Evolutionary conservation across 2,888 invertebrate species (phyloP), one percentile per base, ranked within the genome.

Genomic region (Toxonevra muliebris): DNA sequence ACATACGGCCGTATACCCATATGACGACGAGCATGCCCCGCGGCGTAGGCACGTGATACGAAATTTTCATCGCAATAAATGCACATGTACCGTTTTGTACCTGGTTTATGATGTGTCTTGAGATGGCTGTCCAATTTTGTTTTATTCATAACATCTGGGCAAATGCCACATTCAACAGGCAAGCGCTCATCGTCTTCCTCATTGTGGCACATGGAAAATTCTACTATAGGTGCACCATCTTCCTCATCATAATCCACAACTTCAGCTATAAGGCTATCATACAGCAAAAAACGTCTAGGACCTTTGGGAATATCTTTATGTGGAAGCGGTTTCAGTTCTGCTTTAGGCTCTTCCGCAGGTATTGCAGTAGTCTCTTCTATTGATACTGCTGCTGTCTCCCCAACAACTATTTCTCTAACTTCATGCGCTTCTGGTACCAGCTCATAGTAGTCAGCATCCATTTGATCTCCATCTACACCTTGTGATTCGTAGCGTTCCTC

Each of bases 1-100:
- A 82, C 82, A 65, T 82, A 82, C 4, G 82, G 82, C 0, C 82
- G 73, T 55, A 82, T 82, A 54, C 82, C 82, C 80, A 82, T 82
- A 63, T 82, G 82, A 0, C 82, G 79, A 0, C 82, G 77, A 0
- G 82, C 79, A 65, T 82, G 82, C 0, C 82, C 82, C 1, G 82
- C 82, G 61, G 82, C 71, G 71, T 82, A 82, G 67, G 80, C 81
- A 65, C 79, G 76, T 66, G 82, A 82, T 4, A 80, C 75, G 64
- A 81, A 81, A 7, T 80, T 77, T 68, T 82, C 81, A 2, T 77
- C 69, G 48, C 82, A 82, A 58, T 82, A 82, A 61, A 80, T 77
- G 50, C 82, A 82, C 7, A 77, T 77, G 20, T 79, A 82, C 3
- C 82, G 82, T 60, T 80, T 80, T 2, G 77, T 77, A 0, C 76